These are phyloP conservation scores for Zele albiditarsus DNA, from an alignment of 2,888 invertebrate species.

Conservation along the genomic window DNA sequence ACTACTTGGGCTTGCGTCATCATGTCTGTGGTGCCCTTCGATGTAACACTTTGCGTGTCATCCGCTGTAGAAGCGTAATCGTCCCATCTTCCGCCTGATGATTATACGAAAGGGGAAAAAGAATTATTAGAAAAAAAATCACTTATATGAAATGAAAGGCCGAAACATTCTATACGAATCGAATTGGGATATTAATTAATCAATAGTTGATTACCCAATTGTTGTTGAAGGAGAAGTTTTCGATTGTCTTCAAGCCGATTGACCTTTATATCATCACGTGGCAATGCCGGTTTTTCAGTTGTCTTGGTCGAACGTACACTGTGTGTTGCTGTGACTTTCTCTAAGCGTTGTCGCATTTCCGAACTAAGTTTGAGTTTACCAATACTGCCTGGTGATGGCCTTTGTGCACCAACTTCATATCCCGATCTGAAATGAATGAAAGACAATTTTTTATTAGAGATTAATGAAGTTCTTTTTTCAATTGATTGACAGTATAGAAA, in stretches of 20 bases:
- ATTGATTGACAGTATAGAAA: slow-evolving; percentile 30
- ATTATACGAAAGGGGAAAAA: slow-evolving; percentile 6
- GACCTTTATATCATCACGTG: slow-evolving; percentile 79
- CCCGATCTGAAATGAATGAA: slow-evolving; percentile 71
- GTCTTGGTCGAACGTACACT: slow-evolving; percentile 87
- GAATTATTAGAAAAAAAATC: not conserved
- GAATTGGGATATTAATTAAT: not conserved
- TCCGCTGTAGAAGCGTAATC: slow-evolving; percentile 71
- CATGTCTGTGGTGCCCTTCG: slow-evolving; percentile 71
- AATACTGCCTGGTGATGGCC: slow-evolving; percentile 89
- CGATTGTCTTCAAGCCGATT: slow-evolving; percentile 90
- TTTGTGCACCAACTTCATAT: slow-evolving; percentile 87
- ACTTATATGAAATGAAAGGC: not conserved
- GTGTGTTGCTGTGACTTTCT: slow-evolving; percentile 91
- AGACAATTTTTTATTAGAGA: slow-evolving; percentile 10
- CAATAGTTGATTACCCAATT: slow-evolving; percentile 76
- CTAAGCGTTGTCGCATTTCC: slow-evolving; percentile 92
- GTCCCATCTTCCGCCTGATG: slow-evolving; percentile 69
- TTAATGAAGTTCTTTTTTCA: slow-evolving; percentile 14
- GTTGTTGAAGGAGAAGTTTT: slow-evolving; percentile 88
- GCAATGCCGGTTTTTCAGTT: slow-evolving; percentile 78
- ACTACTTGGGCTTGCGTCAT: slow-evolving; percentile 72
- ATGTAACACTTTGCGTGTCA: slow-evolving; percentile 70
- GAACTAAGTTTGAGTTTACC: slow-evolving; percentile 92
- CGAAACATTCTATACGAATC: not conserved